Evolutionary conservation across 1,140 invertebrate genomes (phyloP), one percentile per base, ranked within the genome.

Genomic region (Drosophila nigromelanica): DNA sequence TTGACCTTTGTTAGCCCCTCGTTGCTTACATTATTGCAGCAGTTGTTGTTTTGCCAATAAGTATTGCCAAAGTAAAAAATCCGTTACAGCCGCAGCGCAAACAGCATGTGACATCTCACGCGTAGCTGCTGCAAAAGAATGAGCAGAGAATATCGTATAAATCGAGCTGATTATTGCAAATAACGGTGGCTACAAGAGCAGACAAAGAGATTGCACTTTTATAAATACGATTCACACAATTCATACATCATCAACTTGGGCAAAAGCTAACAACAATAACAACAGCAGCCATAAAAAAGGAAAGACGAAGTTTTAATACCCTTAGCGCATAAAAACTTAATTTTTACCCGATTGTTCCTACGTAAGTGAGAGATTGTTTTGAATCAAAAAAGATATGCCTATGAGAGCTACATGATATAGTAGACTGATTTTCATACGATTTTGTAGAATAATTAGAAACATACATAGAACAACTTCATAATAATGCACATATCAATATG

Each of bases 11-110:
- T 76, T 59, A 47, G 73, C 58, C 69, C 73, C 45, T 40, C 48
- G 69, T 56, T 51, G 71, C 68, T 87, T 80, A 86, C 82, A 86
- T 86, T 80, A 81, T 86, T 86, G 66, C 73, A 35, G 68, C 58
- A 61, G 59, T 71, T 75, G 62, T 71, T 70, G 24, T 39, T 55
- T 39, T 59, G 54, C 73, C 73, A 72, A 61, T 66, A 55, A 40
- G 39, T 40, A 54, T 67, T 45, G 43, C 62, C 70, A 73, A 75
- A 56, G 50, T 63, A 50, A 37, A 71, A 64, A 67, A 69, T 67
- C 75, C 69, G 78, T 81, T 80, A 81, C 81, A 71, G 52, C 61
- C 61, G 60, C 56, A 50, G 35, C 37, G 18, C 55, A 60, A 60
- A 51, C 39, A 18, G 60, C 35, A 51, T 45, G 69, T 61, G 71